A percentile compares a stretch with the other conserved stretches of the same genome.
Evolutionary conservation across 2,113 vertebrate genomes (phyloP).

Genomic region (Hippocampus comes): DNA sequence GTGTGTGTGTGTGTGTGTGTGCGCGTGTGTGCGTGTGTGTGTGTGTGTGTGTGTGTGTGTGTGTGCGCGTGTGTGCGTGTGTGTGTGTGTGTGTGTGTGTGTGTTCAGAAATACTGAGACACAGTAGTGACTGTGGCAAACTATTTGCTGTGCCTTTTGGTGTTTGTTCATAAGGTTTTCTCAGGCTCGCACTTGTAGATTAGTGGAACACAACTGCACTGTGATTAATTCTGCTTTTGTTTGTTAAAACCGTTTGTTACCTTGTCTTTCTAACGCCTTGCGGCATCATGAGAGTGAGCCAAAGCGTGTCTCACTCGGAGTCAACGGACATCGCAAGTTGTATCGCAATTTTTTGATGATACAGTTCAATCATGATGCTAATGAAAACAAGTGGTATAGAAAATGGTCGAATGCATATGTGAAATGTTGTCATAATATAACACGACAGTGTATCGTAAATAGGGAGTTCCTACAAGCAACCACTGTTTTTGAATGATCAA

Average conservation of each 20-base stretch:
- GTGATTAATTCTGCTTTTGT: not conserved
- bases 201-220: not conserved
- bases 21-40: no score
- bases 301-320: no score
- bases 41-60: no score
- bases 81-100: no score
- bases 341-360: no score
- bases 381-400: no score
- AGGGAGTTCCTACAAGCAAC: not conserved
- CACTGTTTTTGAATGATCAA: not conserved
- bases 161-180: not conserved
- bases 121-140: not conserved
- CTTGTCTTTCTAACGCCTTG: not conserved
- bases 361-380: no score
- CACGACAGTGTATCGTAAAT: not conserved
- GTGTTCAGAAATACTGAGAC: no score
- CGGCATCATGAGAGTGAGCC: not conserved
- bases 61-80: no score
- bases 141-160: not conserved
- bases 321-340: no score
- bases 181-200: not conserved
- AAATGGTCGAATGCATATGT: not conserved
- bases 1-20: no score
- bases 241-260: no score
- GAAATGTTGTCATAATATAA: not conserved